Evolutionary conservation across 2,797 vertebrate genomes (phyloP), one percentile per base, ranked within the genome.

Genomic region (Urocyon cinereoargenteus): DNA sequence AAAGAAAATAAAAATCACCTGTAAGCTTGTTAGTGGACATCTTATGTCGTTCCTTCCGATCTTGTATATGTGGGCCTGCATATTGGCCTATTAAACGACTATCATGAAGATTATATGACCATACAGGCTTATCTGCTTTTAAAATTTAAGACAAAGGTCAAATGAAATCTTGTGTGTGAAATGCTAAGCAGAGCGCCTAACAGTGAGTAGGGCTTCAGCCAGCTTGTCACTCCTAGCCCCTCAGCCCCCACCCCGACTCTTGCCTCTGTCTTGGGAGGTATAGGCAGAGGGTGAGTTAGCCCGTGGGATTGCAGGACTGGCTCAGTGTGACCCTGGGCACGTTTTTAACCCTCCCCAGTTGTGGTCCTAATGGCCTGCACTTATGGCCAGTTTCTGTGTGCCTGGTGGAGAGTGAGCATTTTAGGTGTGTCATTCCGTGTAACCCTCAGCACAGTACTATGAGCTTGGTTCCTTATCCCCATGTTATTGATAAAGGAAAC

Each of bases 401-500:
- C 66, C 51, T 53, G 45, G 93, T 59, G 4, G 77, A 31, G 55
- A 26, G 55, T 45, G 26, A 66, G 15, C 40, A 21, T 53, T 59
- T 59, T 1, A 1, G 53, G 24, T 81, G 49, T 36, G 16, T 88
- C 5, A 1, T 49, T 28, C 26, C 34, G 7, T 84, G 84, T 72
- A 66, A 73, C 82, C 78, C 45, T 91, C 49, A n/a, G 18, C 1
- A 0, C 24, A 19, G 57, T 57, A 62, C 61, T 36, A 2, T 59
- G 49, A 57, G 18, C 62, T 26, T 89, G 59, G 75, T 28, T 64
- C 34, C 5, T 90, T 40, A 59, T 28, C 24, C 79, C 73, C 92
- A 81, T 96, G 97, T 49, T 86, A 55, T 59, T 64, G 94, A 53
- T n/a, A 81, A 81, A 79, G 90, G 85, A 95, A 82, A 70, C n/a